Percentiles rank a stretch among this genome's conserved stretches.
These are phyloP conservation scores for Eucera pruinosa DNA, from an alignment of 2,888 invertebrate genomes.

Conservation along the genomic window DNA sequence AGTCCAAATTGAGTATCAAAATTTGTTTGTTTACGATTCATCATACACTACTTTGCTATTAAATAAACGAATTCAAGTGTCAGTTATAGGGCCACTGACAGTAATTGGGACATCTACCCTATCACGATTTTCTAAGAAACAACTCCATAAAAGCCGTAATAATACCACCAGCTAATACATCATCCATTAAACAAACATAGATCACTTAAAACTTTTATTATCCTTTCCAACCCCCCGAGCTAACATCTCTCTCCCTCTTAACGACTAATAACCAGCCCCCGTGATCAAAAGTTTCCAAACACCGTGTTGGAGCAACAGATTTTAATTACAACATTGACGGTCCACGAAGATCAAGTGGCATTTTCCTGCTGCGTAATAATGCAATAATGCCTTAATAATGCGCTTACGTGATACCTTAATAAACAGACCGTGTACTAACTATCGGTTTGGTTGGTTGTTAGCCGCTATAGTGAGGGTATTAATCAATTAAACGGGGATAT, in stretches of 20 bases:
- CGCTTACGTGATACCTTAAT: slow-evolving; percentile 3
- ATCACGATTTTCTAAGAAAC: not conserved
- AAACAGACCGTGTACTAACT: not conserved
- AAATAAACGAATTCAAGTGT: no score
- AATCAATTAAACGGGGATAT: slow-evolving; percentile 37
- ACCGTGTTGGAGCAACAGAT: not conserved
- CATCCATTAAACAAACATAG: slow-evolving; percentile 1
- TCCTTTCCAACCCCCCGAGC: not conserved
- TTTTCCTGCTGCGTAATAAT: slow-evolving; percentile 12
- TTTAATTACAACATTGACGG: slow-evolving; percentile 22
- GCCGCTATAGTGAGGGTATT: slow-evolving; percentile 1
- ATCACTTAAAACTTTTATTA: slow-evolving; percentile 8
- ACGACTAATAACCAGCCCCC: not conserved
- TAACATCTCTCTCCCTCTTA: not conserved
- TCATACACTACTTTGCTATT: no score
- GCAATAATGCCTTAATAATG: slow-evolving; percentile 12
- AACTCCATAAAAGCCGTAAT: not conserved
- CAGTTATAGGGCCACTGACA: no score
- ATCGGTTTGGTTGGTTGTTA: slow-evolving; percentile 6
- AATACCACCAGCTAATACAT: not conserved
- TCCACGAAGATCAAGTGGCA: not conserved
- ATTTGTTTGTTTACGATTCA: no score
- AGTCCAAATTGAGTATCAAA: no score
- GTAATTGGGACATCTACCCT: no score
- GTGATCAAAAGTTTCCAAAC: slow-evolving; percentile 16